Conservation (phyloP, 2,113 vertebrate species). For the Capra hircus region DNA sequence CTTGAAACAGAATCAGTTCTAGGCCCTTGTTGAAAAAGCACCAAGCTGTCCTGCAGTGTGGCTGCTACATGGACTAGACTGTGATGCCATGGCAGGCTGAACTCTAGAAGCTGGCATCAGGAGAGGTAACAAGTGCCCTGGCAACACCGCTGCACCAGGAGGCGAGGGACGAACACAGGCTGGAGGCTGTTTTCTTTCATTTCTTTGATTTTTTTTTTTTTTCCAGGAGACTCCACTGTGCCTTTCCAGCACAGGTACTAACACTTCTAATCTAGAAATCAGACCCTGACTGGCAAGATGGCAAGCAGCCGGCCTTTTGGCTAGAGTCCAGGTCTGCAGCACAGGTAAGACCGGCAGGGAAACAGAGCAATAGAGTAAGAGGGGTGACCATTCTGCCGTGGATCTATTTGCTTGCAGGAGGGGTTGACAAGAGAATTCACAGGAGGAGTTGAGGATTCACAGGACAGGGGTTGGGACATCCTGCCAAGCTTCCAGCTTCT, state of each 20-base stretch:
- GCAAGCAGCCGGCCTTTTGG: slow-evolving; percentile 57
- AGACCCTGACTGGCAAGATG: slow-evolving; percentile 44
- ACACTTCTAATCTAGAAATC: slow-evolving; percentile 58
- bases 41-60: background rate
- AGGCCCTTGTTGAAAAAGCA: background rate
- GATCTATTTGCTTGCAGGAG: background rate
- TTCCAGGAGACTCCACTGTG: slow-evolving; percentile 1
- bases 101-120: background rate
- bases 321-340: slow-evolving; percentile 25
- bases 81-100: background rate
- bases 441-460: background rate
- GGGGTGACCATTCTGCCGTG: background rate
- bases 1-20: background rate
- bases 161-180: background rate
- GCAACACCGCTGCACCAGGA: background rate
- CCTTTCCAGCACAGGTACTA: background rate
- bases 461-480: background rate
- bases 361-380: background rate
- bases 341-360: slow-evolving; percentile 27
- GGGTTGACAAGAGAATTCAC: background rate
- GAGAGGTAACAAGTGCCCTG: background rate
- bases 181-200: slow-evolving; percentile 29
- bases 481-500: background rate
- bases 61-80: background rate
- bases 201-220: background rate